These are phyloP conservation scores for Andricus quercusramuli DNA, from an alignment of 2,888 invertebrate genomes.

Conservation along the genomic window DNA sequence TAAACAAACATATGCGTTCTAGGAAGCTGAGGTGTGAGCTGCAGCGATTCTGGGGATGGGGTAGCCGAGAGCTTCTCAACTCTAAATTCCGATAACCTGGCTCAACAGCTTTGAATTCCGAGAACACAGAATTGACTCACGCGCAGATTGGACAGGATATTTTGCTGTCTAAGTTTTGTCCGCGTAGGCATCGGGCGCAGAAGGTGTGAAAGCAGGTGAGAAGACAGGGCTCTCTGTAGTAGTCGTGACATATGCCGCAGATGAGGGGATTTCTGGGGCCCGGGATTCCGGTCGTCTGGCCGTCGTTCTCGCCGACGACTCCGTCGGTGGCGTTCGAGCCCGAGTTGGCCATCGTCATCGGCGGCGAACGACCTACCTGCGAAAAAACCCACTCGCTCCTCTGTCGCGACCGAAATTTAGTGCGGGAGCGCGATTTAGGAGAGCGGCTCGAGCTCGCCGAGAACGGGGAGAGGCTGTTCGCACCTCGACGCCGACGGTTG, in stretches of 20 bases:
- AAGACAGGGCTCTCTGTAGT: slow-evolving; percentile 85
- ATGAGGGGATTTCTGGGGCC: slow-evolving; percentile 81
- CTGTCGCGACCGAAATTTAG: neutral
- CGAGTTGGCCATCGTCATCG: slow-evolving; percentile 69
- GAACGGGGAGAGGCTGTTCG: neutral
- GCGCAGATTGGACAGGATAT: slow-evolving; percentile 85
- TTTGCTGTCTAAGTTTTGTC: slow-evolving; percentile 82
- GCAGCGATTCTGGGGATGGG: neutral
- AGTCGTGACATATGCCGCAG: slow-evolving; percentile 85
- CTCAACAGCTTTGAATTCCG: neutral
- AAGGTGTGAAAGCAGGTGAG: slow-evolving; percentile 86
- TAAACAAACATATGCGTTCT: neutral
- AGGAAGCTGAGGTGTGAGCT: neutral
- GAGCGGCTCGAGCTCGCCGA: neutral
- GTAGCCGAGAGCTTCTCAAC: neutral
- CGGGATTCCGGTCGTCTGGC: slow-evolving; percentile 64
- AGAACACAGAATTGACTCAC: slow-evolving; percentile 71
- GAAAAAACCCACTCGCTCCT: slow-evolving; percentile 46
- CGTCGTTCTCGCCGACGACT: slow-evolving; percentile 67
- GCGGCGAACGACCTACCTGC: slow-evolving; percentile 51
- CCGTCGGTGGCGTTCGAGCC: slow-evolving; percentile 66
- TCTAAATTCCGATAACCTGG: neutral
- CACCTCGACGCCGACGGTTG: slow-evolving; percentile 8
- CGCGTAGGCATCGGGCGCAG: slow-evolving; percentile 84
- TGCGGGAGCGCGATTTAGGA: neutral